phyloP scores from a whole-genome alignment of 1,140 invertebrate species.

The Tetraneura akinire region DNA sequence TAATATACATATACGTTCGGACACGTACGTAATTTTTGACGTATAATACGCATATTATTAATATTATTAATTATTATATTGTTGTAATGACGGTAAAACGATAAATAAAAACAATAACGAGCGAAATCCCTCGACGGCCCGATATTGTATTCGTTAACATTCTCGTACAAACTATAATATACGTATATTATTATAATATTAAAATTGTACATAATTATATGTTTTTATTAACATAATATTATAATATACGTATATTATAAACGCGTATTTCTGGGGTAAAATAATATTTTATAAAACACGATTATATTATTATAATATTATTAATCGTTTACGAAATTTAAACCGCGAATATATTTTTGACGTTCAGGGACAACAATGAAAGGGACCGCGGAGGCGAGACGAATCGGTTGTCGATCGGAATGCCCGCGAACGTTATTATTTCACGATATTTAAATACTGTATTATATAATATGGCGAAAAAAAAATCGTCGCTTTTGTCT shows the following conservation, averaged over 20 bases:
- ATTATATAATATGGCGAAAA: background rate
- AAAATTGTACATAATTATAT: no score
- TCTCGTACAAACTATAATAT: background rate
- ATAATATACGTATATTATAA: no score
- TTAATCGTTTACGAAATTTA: background rate
- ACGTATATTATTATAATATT: no score
- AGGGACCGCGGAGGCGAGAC: background rate
- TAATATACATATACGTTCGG: no score
- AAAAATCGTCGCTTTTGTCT: constrained; percentile 43
- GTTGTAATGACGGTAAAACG: background rate
- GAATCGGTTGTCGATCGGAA: constrained; percentile 37
- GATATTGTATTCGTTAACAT: no score
- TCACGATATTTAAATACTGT: no score
- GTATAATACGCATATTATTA: no score
- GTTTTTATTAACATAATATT: no score
- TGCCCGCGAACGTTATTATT: no score
- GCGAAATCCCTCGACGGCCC: background rate
- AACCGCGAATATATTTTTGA: constrained; percentile 34
- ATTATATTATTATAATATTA: background rate
- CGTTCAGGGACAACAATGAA: constrained; percentile 23
- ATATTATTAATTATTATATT: no score
- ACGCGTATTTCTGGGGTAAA: no score
- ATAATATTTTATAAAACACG: background rate
- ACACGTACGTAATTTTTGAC: no score
- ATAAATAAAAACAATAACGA: constrained; percentile 18